These are phyloP conservation scores for Otus sunia DNA, from an alignment of 2,113 vertebrate genomes.

Conservation along the genomic window DNA sequence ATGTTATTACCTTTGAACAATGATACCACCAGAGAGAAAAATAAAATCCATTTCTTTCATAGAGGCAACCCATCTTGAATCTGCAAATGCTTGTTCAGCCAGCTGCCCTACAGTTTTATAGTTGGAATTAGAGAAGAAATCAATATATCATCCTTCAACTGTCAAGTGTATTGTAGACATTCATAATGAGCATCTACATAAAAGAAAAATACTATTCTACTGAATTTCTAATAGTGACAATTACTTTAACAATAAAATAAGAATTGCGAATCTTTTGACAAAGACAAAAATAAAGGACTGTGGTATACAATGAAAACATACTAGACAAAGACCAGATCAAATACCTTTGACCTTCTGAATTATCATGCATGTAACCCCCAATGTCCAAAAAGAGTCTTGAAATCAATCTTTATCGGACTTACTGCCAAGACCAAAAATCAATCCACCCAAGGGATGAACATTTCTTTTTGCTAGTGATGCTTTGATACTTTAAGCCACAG, in stretches of 20 bases:
- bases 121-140: conserved; percentile 20
- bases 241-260: not conserved
- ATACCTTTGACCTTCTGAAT: not conserved
- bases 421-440: not conserved
- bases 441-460: not conserved
- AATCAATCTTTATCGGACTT: not conserved
- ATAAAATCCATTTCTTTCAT: conserved; percentile 16
- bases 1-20: not conserved
- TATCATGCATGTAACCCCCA: not conserved
- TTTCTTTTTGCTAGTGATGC: not conserved
- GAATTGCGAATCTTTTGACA: not conserved
- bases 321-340: not conserved
- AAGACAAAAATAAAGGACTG: not conserved
- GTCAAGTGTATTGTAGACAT: not conserved
- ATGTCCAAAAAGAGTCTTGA: not conserved
- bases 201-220: not conserved
- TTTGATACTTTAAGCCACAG: not conserved
- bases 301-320: not conserved
- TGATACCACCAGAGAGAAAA: not conserved
- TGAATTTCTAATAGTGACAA: not conserved
- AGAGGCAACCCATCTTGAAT: not conserved
- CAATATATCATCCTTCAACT: conserved; percentile 18
- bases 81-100: not conserved
- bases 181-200: not conserved
- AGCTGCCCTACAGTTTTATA: not conserved